These are phyloP conservation scores for Eupithecia pulchellata DNA, from an alignment of 2,888 invertebrate species.

Conservation along the genomic window DNA sequence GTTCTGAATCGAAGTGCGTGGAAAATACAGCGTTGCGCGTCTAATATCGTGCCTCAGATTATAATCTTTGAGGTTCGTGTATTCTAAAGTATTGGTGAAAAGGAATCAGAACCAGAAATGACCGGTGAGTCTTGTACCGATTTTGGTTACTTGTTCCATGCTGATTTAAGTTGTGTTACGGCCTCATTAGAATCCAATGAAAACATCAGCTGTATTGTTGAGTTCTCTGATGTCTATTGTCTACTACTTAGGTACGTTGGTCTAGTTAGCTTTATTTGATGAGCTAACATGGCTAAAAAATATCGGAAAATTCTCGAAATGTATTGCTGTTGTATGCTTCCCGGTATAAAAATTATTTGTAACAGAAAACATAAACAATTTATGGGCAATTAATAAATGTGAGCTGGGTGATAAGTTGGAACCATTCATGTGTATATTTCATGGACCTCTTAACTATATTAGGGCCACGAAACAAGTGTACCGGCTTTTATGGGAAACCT, in stretches of 20 bases:
- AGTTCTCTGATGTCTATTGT: background rate
- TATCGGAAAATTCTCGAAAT: background rate
- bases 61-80: background rate
- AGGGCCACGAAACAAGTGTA: slow-evolving; percentile 43
- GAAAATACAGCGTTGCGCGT: slow-evolving; percentile 42
- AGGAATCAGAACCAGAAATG: slow-evolving; percentile 30
- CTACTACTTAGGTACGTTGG: background rate
- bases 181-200: background rate
- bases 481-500: slow-evolving; percentile 41
- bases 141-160: background rate
- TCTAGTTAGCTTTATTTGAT: background rate
- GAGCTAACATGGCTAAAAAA: background rate
- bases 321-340: background rate
- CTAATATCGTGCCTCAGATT: background rate
- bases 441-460: slow-evolving; percentile 41
- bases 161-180: background rate
- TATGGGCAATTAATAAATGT: background rate
- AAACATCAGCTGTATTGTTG: background rate
- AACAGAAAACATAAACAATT: background rate
- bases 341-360: background rate
- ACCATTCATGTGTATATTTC: slow-evolving; percentile 44
- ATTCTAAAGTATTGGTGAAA: background rate
- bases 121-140: slow-evolving; percentile 32
- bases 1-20: slow-evolving; percentile 61
- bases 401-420: background rate